Percentiles rank a stretch among this genome's conserved stretches.
Evolutionary conservation across 2,113 vertebrate genomes (phyloP).

Genomic region (Myocastor coypus): DNA sequence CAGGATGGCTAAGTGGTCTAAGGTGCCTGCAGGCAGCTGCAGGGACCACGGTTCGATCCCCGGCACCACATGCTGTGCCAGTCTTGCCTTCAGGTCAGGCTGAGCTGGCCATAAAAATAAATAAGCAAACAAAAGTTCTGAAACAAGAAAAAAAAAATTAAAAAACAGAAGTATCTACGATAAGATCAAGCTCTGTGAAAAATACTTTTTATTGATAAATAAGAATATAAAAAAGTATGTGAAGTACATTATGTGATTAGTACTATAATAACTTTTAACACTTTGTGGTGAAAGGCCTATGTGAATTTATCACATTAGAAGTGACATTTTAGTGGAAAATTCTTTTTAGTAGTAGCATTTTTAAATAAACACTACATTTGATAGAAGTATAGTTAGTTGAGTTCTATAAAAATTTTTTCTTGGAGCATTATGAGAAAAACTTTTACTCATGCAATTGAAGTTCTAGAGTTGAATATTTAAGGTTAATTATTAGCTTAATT

Average conservation of each 20-base stretch:
- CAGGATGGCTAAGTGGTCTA: no score
- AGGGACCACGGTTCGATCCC: no score
- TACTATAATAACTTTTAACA: not conserved
- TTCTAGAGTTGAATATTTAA: constrained; percentile 56
- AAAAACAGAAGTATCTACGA: not conserved
- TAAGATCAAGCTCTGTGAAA: constrained; percentile 16
- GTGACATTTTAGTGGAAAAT: constrained; percentile 30
- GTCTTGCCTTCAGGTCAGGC: no score
- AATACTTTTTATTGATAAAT: not conserved
- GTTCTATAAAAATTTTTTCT: constrained; percentile 36
- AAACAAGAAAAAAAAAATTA: no score
- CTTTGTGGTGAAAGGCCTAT: not conserved
- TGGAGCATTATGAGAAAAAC: constrained; percentile 41
- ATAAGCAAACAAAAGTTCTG: no score
- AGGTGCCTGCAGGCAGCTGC: no score
- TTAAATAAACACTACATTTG: not conserved
- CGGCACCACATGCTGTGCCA: no score
- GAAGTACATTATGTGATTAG: not conserved
- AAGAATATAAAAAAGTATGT: not conserved
- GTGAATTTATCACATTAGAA: constrained; percentile 41
- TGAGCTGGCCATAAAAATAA: no score
- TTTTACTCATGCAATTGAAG: constrained; percentile 41
- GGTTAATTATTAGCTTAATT: constrained; percentile 65
- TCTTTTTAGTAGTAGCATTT: constrained; percentile 13
- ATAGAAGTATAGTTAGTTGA: constrained; percentile 36